Evolutionary conservation across 2,888 invertebrate genomes (phyloP).

Genomic region (Siphlonurus alternatus): DNA sequence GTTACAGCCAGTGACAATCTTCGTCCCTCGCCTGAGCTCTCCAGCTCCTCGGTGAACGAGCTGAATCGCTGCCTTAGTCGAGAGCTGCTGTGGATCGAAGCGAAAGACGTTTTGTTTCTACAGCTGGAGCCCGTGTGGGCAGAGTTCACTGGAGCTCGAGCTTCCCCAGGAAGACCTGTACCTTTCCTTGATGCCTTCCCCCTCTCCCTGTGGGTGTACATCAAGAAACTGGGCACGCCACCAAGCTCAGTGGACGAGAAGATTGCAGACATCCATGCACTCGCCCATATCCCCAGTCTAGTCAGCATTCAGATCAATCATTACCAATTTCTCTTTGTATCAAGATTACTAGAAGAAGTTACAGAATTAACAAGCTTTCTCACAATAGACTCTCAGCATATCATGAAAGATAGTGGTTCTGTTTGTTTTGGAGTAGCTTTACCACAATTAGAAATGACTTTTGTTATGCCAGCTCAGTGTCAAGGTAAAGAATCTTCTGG

Average conservation of each 20-base stretch:
- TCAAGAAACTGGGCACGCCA: constrained; percentile 22
- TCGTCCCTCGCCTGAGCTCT: constrained; percentile 20
- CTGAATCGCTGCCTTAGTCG: constrained; percentile 2
- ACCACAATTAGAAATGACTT: constrained; percentile 72
- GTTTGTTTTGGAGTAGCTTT: constrained; percentile 60
- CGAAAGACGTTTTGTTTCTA: constrained; percentile 74
- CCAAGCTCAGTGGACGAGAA: constrained; percentile 8
- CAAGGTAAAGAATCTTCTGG: constrained; percentile 75
- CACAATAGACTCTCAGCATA: constrained; percentile 56
- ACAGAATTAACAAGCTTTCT: constrained; percentile 64
- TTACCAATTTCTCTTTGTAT: constrained; percentile 77
- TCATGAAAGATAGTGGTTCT: constrained; percentile 39
- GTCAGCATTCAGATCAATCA: constrained; percentile 85
- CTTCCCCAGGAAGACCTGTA: constrained; percentile 50
- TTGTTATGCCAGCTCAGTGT: constrained; percentile 63
- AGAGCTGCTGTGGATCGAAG: constrained; percentile 53
- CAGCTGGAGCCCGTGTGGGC: constrained; percentile 83
- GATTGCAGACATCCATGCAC: constrained; percentile 53
- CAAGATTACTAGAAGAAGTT: constrained; percentile 65
- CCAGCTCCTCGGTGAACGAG: constrained; percentile 7
- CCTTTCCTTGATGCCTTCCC: constrained; percentile 77
- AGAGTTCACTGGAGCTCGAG: constrained; percentile 74
- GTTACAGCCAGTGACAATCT: constrained; percentile 31
- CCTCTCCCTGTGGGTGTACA: constrained; percentile 60
- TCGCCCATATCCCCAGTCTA: constrained; percentile 67